Percentiles rank a stretch among this genome's conserved stretches.
phyloP scores from a whole-genome alignment of 1,140 invertebrate species.

The Protaetia brevitarsis region DNA sequence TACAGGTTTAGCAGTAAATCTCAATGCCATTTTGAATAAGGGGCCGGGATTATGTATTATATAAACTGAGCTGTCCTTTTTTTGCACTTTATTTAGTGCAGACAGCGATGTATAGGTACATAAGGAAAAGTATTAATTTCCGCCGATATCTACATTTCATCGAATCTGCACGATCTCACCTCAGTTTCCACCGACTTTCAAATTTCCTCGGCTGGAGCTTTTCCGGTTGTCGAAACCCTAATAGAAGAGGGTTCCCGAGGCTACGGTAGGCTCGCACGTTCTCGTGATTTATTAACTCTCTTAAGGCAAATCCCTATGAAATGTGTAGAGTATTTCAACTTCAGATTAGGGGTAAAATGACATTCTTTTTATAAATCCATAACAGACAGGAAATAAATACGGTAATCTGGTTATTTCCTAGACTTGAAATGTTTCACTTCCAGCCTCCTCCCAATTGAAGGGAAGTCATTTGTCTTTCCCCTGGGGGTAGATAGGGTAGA shows the following conservation, averaged over 20 bases:
- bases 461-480: conserved; percentile 4
- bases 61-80: too few species aligned
- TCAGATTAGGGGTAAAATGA: not conserved
- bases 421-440: conserved; percentile 2
- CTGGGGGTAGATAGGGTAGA: not conserved
- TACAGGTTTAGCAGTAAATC: too few species aligned
- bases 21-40: too few species aligned
- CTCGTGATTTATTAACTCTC: conserved; percentile 14
- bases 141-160: not conserved
- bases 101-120: too few species aligned
- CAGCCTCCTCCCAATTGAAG: not conserved
- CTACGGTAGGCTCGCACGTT: not conserved
- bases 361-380: conserved; percentile 10
- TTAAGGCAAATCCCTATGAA: conserved; percentile 9
- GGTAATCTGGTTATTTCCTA: conserved; percentile 1
- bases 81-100: too few species aligned
- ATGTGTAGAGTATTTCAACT: conserved; percentile 15
- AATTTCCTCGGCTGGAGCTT: conserved; percentile 8
- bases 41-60: too few species aligned
- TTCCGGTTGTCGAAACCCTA: not conserved
- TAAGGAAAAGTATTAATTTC: not conserved
- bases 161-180: not conserved
- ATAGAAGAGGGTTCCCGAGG: not conserved
- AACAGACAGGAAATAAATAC: conserved; percentile 15
- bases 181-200: not conserved